Percentiles rank a stretch among this genome's conserved stretches.
Evolutionary conservation across 1,140 invertebrate species (phyloP).

Genomic region (Lethocerus indicus): DNA sequence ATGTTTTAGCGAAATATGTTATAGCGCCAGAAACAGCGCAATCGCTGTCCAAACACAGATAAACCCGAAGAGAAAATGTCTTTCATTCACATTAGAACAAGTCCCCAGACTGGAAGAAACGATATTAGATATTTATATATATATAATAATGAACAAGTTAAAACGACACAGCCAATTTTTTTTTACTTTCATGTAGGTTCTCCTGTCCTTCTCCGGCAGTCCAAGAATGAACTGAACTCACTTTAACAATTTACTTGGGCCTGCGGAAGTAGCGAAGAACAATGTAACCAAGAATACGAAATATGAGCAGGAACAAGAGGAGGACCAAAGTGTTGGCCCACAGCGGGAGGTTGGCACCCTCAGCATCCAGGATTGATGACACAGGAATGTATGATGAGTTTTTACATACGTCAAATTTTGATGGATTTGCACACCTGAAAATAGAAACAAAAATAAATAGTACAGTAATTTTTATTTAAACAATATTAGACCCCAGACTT

Average conservation of each 20-base stretch:
- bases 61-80: neutral
- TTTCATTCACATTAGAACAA: too few species aligned
- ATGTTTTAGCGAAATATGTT: neutral
- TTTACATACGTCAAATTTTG: slow-evolving; percentile 46
- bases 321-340: slow-evolving; percentile 65
- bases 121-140: slow-evolving; percentile 4
- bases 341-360: slow-evolving; percentile 37
- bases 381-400: slow-evolving; percentile 41
- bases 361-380: slow-evolving; percentile 45
- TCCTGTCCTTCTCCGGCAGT: neutral
- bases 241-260: slow-evolving; percentile 22
- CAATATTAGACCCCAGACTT: too few species aligned
- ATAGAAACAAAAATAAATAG: slow-evolving; percentile 6
- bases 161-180: slow-evolving; percentile 11
- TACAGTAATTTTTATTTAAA: too few species aligned
- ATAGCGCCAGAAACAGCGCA: neutral
- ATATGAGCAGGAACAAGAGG: slow-evolving; percentile 50
- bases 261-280: slow-evolving; percentile 54
- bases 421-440: slow-evolving; percentile 46
- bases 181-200: too few species aligned
- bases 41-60: neutral
- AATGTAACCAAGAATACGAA: slow-evolving; percentile 54
- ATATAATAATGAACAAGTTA: neutral
- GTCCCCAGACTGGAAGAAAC: neutral
- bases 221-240: neutral